A percentile compares a stretch with the other conserved stretches of the same genome.
phyloP scores from a whole-genome alignment of 2,888 invertebrate genomes.

The Nomada flava region DNA sequence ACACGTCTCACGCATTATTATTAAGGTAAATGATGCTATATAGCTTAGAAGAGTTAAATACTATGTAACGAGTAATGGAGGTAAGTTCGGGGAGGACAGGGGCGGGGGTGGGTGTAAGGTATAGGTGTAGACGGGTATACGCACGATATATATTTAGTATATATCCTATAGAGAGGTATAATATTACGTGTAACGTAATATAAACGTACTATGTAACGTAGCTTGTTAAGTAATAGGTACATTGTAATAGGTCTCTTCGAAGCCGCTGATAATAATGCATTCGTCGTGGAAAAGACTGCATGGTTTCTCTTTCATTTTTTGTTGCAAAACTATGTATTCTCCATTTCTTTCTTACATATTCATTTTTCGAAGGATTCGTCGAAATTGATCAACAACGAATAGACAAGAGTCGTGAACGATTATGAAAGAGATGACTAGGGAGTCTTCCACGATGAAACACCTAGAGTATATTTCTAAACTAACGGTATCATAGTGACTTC shows the following conservation, averaged over 20 bases:
- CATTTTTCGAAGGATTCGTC: neutral
- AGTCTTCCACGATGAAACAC: conserved; percentile 77
- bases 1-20: conserved; percentile 84
- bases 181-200: conserved; percentile 76
- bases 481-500: conserved; percentile 79
- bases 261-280: conserved; percentile 77
- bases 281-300: conserved; percentile 75
- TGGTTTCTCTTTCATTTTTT: conserved; percentile 15
- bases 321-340: neutral
- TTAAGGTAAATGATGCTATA: conserved; percentile 81
- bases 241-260: conserved; percentile 81
- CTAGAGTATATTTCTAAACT: conserved; percentile 80
- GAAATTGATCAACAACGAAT: neutral
- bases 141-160: conserved; percentile 79
- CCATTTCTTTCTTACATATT: neutral
- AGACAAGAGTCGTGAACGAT: neutral
- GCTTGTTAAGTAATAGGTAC: conserved; percentile 80
- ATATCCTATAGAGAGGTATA: conserved; percentile 80
- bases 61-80: conserved; percentile 78
- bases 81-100: conserved; percentile 58
- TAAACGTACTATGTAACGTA: conserved; percentile 80
- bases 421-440: conserved; percentile 2
- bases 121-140: conserved; percentile 79
- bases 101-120: conserved; percentile 31
- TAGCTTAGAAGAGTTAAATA: conserved; percentile 82